These are phyloP conservation scores for Synergus itoensis DNA, from an alignment of 2,888 invertebrate genomes.

Conservation along the genomic window DNA sequence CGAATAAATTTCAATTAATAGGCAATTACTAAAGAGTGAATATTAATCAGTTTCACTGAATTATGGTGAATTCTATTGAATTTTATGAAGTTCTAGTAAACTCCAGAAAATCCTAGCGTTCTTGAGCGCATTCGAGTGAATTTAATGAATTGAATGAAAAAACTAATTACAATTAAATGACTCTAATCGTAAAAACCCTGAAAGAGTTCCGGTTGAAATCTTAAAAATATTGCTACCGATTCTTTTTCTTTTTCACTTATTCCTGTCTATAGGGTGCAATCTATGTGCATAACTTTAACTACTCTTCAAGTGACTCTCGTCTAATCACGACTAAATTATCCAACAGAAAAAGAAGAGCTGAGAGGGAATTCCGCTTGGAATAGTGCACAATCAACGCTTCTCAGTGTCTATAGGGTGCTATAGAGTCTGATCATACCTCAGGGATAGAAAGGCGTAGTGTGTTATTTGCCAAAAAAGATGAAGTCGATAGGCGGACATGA, in stretches of 20 bases:
- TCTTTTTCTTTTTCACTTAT: background rate
- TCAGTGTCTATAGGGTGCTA: background rate
- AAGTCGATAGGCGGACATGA: slow-evolving; percentile 47
- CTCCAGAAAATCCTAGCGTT: too few relatives aligned
- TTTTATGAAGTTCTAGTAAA: too few relatives aligned
- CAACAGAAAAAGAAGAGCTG: background rate
- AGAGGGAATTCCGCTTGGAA: background rate
- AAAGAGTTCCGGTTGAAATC: background rate
- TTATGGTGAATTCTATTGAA: too few relatives aligned
- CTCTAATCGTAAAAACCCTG: too few relatives aligned
- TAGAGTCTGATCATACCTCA: background rate
- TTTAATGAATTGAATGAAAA: too few relatives aligned
- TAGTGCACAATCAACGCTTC: slow-evolving; percentile 3
- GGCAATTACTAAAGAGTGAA: too few relatives aligned
- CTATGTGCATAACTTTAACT: slow-evolving; percentile 2
- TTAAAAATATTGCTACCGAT: background rate
- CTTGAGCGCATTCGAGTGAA: too few relatives aligned
- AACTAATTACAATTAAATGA: too few relatives aligned
- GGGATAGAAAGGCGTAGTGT: slow-evolving; percentile 52
- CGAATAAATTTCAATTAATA: too few relatives aligned
- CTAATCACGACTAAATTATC: slow-evolving; percentile 8
- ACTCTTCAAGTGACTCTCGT: background rate
- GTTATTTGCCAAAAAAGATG: slow-evolving; percentile 63
- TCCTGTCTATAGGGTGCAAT: background rate
- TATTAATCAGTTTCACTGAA: too few relatives aligned